A percentile compares a stretch with the other conserved stretches of the same genome.
phyloP scores from a whole-genome alignment of 2,113 vertebrate genomes.

The Cettia cetti region DNA sequence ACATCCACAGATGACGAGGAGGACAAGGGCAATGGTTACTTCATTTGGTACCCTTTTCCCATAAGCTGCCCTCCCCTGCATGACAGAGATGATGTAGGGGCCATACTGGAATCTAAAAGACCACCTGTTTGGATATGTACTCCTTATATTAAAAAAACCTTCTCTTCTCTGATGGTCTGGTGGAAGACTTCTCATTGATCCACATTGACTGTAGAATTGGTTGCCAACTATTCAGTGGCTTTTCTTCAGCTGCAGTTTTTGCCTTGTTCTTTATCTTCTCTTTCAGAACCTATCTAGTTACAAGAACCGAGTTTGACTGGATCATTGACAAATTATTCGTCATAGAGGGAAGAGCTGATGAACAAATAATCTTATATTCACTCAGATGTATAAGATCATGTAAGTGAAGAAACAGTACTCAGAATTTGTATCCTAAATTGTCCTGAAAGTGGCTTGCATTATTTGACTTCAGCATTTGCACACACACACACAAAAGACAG shows the following conservation, averaged over 20 bases:
- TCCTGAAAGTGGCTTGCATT: neutral
- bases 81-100: neutral
- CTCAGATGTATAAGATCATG: neutral
- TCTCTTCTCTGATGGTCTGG: neutral
- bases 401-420: neutral
- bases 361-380: neutral
- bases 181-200: neutral
- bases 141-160: neutral
- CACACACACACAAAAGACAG: neutral
- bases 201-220: neutral
- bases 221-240: neutral
- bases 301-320: neutral
- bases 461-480: neutral
- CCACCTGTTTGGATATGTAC: neutral
- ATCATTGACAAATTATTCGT: neutral
- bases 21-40: neutral
- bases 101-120: neutral
- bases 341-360: neutral
- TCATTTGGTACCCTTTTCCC: neutral
- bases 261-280: neutral
- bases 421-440: neutral
- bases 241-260: neutral
- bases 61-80: neutral
- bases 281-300: neutral
- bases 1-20: accelerated